Evolutionary conservation across 2,888 invertebrate genomes (phyloP).

Genomic region (Pantelozetes paolii): DNA sequence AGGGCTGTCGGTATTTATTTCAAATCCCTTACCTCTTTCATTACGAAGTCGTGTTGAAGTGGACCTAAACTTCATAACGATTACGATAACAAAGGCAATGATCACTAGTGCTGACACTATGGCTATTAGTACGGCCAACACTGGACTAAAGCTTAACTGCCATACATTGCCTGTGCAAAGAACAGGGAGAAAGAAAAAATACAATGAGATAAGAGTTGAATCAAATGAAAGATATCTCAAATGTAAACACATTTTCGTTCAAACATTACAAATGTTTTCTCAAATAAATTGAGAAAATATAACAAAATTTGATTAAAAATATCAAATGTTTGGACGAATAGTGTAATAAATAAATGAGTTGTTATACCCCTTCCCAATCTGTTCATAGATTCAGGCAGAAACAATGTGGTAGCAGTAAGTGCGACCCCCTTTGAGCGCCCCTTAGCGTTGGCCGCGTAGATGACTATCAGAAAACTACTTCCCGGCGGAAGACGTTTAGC

Average conservation of each 20-base stretch:
- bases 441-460: slow-evolving; percentile 48
- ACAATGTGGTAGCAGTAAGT: slow-evolving; percentile 45
- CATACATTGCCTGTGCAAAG: slow-evolving; percentile 46
- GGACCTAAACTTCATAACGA: slow-evolving; percentile 45
- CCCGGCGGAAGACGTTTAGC: slow-evolving; percentile 46
- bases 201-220: slow-evolving; percentile 23
- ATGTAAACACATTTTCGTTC: slow-evolving; percentile 4
- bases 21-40: slow-evolving; percentile 23
- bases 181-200: not conserved
- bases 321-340: not conserved
- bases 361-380: slow-evolving; percentile 46
- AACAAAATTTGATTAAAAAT: no score
- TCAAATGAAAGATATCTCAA: not conserved
- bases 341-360: not conserved
- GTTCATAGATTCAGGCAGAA: slow-evolving; percentile 45
- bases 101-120: slow-evolving; percentile 45
- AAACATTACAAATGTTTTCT: not conserved
- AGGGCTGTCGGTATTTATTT: not conserved
- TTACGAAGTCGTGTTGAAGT: slow-evolving; percentile 38
- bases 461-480: slow-evolving; percentile 45
- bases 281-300: not conserved
- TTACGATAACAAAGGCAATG: slow-evolving; percentile 47
- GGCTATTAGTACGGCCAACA: slow-evolving; percentile 47
- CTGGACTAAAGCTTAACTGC: slow-evolving; percentile 47
- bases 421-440: slow-evolving; percentile 47